Evolutionary conservation across 2,888 invertebrate genomes (phyloP), one percentile per base, ranked within the genome.

Genomic region (Eugnorisma glareosa): DNA sequence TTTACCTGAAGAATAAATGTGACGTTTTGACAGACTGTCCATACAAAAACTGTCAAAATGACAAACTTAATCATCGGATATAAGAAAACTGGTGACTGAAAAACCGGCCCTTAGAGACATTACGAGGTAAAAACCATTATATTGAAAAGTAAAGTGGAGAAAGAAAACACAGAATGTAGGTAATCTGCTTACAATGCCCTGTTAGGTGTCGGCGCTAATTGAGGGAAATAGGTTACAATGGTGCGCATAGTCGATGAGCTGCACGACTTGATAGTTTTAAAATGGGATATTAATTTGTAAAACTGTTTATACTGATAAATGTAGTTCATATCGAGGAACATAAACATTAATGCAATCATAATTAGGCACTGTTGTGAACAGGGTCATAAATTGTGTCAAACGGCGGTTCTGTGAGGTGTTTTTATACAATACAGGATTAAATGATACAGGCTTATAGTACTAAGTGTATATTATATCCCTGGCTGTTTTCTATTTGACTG

Each of bases 121-220:
- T 77, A 75, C 31, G 59, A 77, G 40, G 61, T 67, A 69, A 63
- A 54, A 54, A 71, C 28, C 18, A n/a, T 61, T 64, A 69, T 28
- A 57, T 70, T 68, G 37, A 59, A 74, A 63, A 79, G 67, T 57
- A 35, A 75, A 68, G 75, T 2, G 48, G 18, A 51, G 15, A 45
- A 71, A 73, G 64, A 86, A 81, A 78, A 63, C 10, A n/a, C 48
- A 59, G 67, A 68, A 59, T 37, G 48, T 35, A 64, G 35, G 28
- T 82, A 77, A 87, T 79, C 63, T 79, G 74, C 70, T 77, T 77
- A 86, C 84, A 86, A 86, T 85, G 70, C 37, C 73, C 63, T 82
- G 82, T 72, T 72, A 82, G 79, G 84, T 84, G 85, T 86, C 70
- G 24, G 35, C 59, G 66, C 67, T 84, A 86, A 86, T 86, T 82